Conservation (phyloP, 92 coral and sea anemone genomes). For the Scolanthus callimorphus region DNA sequence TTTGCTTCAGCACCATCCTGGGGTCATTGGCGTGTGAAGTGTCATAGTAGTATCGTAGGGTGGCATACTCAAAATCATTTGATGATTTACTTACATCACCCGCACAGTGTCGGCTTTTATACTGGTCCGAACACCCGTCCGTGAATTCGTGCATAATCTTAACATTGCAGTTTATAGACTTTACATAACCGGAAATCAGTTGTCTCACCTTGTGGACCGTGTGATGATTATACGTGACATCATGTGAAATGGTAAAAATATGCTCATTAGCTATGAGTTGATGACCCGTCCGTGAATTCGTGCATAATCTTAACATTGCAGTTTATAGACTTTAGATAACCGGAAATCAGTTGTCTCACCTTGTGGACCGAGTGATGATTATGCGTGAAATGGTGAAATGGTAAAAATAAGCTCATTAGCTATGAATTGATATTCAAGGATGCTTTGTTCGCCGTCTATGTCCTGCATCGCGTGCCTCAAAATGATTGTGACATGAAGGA, state of each 20-base stretch:
- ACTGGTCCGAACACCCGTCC: slow-evolving; percentile 55
- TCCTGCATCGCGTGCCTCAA: not conserved
- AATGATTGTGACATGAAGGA: slow-evolving; percentile 1
- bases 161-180: slow-evolving; percentile 6
- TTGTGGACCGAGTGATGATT: too few relatives aligned
- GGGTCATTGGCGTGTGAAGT: slow-evolving; percentile 56
- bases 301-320: too few relatives aligned
- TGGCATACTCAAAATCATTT: slow-evolving; percentile 20
- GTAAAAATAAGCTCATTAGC: too few relatives aligned
- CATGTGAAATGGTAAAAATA: slow-evolving; percentile 9
- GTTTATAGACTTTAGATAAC: too few relatives aligned
- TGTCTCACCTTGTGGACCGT: slow-evolving; percentile 21
- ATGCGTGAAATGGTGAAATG: too few relatives aligned
- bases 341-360: too few relatives aligned
- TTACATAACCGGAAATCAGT: slow-evolving; percentile 16
- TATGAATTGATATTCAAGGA: too few relatives aligned
- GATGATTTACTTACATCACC: slow-evolving; percentile 18
- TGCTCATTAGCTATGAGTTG: slow-evolving; percentile 19
- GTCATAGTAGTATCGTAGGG: slow-evolving; percentile 34
- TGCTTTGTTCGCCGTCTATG: not conserved
- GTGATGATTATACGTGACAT: slow-evolving; percentile 21
- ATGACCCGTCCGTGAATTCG: too few relatives aligned
- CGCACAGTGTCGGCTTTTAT: slow-evolving; percentile 52
- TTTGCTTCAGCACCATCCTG: slow-evolving; percentile 66
- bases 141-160: slow-evolving; percentile 47